phyloP scores from a whole-genome alignment of 2,113 vertebrate species.

The Tichodroma muraria region DNA sequence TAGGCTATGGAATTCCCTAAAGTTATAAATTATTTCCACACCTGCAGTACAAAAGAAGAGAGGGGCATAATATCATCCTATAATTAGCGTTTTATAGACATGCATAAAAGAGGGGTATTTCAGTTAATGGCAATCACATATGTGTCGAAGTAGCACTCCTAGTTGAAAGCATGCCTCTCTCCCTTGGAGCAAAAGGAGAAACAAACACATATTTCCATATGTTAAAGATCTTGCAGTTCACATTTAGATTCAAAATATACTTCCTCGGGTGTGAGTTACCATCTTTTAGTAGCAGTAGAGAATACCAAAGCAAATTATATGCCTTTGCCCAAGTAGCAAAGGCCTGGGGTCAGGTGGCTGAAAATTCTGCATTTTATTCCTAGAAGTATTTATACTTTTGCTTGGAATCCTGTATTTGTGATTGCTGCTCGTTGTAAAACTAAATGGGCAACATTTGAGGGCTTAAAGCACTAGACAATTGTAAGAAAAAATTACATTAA shows the following conservation, averaged over 20 bases:
- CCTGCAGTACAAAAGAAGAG: background rate
- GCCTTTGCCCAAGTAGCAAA: background rate
- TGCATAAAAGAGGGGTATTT: background rate
- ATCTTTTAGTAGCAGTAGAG: background rate
- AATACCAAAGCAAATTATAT: background rate
- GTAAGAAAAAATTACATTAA: background rate
- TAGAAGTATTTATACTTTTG: background rate
- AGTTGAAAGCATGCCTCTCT: background rate
- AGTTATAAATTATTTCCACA: constrained; percentile 17
- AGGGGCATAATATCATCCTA: background rate
- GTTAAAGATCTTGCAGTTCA: background rate
- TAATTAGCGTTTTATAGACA: background rate
- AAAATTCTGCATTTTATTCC: background rate
- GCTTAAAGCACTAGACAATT: background rate
- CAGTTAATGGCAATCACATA: background rate
- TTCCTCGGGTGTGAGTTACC: background rate
- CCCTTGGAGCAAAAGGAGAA: background rate
- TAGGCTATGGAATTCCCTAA: background rate
- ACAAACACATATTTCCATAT: background rate
- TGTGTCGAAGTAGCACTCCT: background rate
- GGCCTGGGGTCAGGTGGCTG: background rate
- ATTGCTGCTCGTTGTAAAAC: background rate
- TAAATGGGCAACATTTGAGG: background rate
- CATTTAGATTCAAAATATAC: background rate
- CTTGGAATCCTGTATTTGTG: background rate